phyloP scores from a whole-genome alignment of 2,888 invertebrate genomes.

The Omphaloscelis lunosa region DNA sequence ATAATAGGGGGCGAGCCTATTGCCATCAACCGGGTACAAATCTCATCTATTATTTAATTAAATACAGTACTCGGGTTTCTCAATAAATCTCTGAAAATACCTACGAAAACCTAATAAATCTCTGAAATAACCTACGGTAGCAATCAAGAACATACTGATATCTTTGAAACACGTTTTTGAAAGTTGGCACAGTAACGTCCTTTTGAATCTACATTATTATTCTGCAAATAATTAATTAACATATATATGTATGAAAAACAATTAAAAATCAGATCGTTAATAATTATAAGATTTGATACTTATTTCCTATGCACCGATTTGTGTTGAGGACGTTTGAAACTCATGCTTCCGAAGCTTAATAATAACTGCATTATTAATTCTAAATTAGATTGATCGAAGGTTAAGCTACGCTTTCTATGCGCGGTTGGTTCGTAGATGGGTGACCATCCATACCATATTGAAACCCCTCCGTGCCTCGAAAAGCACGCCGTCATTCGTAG shows the following conservation, averaged over 20 bases:
- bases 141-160: neutral
- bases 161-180: neutral
- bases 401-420: too few relatives aligned
- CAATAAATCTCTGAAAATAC: neutral
- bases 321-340: slow-evolving; percentile 13
- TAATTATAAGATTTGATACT: neutral
- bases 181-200: neutral
- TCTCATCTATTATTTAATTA: neutral
- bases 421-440: too few relatives aligned
- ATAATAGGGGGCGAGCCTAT: neutral
- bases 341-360: neutral
- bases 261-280: slow-evolving; percentile 12
- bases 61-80: neutral
- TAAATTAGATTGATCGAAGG: too few relatives aligned
- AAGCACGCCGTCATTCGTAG: too few relatives aligned
- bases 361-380: too few relatives aligned
- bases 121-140: neutral
- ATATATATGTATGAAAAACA: slow-evolving; percentile 15
- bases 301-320: slow-evolving; percentile 2
- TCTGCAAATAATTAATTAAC: neutral
- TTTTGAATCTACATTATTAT: neutral
- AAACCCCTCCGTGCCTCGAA: too few relatives aligned
- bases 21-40: neutral
- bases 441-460: too few relatives aligned
- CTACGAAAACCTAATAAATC: too few relatives aligned